Evolutionary conservation across 2,797 vertebrate species (phyloP).

Genomic region (Cephalopachus bancanus): DNA sequence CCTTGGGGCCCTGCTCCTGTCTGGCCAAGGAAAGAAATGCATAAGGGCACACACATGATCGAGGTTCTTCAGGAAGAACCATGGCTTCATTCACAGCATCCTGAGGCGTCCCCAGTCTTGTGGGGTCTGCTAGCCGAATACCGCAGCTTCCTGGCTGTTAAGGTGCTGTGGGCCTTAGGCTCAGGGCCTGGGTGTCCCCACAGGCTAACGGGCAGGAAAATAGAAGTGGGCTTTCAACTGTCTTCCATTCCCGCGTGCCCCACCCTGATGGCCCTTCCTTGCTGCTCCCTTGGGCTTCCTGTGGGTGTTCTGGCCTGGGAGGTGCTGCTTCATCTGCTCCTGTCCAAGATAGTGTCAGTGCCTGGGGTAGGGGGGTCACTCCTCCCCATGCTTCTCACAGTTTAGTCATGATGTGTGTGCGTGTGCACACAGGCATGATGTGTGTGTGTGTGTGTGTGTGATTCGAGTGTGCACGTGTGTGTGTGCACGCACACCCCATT

Average conservation of each 20-base stretch:
- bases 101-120: not conserved
- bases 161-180: not conserved
- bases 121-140: not conserved
- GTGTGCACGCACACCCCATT: fast-evolving
- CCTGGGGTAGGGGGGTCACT: not conserved
- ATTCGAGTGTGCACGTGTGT: not conserved
- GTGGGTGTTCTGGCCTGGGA: not conserved
- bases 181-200: not conserved
- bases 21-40: not conserved
- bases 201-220: not conserved
- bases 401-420: not conserved
- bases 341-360: not conserved
- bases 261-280: not conserved
- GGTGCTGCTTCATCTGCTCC: not conserved
- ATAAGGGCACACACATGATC: fast-evolving
- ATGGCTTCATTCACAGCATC: not conserved
- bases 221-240: not conserved
- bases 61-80: not conserved
- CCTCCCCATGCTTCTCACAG: not conserved
- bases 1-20: not conserved
- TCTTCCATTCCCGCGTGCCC: not conserved
- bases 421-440: not conserved
- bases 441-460: too few relatives aligned
- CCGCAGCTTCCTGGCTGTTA: too few relatives aligned
- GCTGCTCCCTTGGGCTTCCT: not conserved